Evolutionary conservation across 2,113 vertebrate genomes (phyloP).

Genomic region (Microtus montanus): DNA sequence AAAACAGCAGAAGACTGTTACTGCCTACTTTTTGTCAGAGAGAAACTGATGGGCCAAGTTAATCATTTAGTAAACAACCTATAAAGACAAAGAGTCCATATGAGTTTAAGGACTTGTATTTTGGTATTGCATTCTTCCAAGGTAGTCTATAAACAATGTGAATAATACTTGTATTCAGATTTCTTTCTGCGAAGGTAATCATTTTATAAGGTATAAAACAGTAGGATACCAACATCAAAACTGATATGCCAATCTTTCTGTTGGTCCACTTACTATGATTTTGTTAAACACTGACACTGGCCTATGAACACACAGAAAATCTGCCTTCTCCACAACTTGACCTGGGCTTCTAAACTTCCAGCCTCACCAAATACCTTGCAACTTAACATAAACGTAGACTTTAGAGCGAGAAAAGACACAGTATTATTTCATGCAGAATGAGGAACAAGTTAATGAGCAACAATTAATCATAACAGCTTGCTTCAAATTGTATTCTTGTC

Average conservation of each 20-base stretch:
- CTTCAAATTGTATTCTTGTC: slow-evolving; percentile 70
- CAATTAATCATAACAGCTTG: slow-evolving; percentile 78
- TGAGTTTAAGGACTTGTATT: neutral
- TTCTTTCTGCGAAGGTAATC: neutral
- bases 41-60: slow-evolving; percentile 17
- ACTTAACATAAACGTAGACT: slow-evolving; percentile 43
- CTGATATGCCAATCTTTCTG: neutral
- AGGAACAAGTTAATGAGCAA: slow-evolving; percentile 71
- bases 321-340: neutral
- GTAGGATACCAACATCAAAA: slow-evolving; percentile 35
- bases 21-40: slow-evolving; percentile 26
- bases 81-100: slow-evolving; percentile 3
- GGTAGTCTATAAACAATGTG: neutral
- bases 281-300: neutral
- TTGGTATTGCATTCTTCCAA: neutral
- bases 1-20: neutral
- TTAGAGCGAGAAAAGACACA: slow-evolving; percentile 21
- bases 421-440: slow-evolving; percentile 61
- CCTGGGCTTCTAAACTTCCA: neutral
- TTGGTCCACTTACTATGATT: neutral
- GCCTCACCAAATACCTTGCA: slow-evolving; percentile 20
- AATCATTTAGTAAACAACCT: slow-evolving; percentile 17
- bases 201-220: neutral
- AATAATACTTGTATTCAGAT: neutral
- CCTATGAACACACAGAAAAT: neutral